Percentiles rank a stretch among this genome's conserved stretches.
Evolutionary conservation across 2,888 invertebrate species (phyloP).

Genomic region (Hydrotaea diabolus): DNA sequence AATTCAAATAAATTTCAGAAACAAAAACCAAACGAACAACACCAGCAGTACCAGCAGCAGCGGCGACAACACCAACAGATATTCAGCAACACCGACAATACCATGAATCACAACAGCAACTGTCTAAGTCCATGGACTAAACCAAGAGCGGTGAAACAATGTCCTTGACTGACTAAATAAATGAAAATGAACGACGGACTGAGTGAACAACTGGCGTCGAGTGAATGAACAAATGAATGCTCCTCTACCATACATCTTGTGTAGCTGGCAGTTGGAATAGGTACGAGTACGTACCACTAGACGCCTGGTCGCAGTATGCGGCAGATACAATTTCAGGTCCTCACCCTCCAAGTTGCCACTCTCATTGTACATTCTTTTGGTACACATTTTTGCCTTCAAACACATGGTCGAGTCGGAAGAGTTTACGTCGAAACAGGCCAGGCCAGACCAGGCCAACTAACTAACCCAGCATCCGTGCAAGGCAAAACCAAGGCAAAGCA

Average conservation of each 20-base stretch:
- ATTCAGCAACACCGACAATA: neutral
- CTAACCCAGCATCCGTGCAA: neutral
- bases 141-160: conserved; percentile 36
- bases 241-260: no score
- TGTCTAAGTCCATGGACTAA: neutral
- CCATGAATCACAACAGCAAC: neutral
- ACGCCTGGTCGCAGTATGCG: no score
- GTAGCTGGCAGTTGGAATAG: no score
- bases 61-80: no score
- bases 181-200: neutral
- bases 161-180: conserved; percentile 58
- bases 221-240: conserved; percentile 3
- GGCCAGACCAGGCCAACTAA: no score
- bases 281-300: no score
- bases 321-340: no score
- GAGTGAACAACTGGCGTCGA: conserved; percentile 1
- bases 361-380: conserved; percentile 1
- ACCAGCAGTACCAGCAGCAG: conserved; percentile 20
- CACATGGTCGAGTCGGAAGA: neutral
- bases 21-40: no score
- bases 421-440: conserved; percentile 5
- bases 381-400: conserved; percentile 9
- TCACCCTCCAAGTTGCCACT: neutral
- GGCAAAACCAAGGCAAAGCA: conserved; percentile 1
- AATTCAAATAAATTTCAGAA: conserved; percentile 16